These are phyloP conservation scores for Cheilosia urbana DNA, from an alignment of 2,888 invertebrate species.

Conservation along the genomic window DNA sequence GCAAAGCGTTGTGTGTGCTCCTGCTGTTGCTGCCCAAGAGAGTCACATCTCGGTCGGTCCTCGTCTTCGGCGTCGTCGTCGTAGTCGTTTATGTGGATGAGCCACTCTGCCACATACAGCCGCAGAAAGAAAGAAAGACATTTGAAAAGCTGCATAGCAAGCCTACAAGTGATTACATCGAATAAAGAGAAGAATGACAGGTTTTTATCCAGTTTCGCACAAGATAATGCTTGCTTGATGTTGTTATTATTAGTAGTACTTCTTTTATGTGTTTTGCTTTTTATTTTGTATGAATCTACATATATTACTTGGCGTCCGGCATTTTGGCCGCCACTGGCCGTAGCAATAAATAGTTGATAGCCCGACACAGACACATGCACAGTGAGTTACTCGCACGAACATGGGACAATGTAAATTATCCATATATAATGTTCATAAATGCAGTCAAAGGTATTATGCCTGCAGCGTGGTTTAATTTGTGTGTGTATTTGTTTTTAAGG, in stretches of 20 bases:
- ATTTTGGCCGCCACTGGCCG: slow-evolving; percentile 50
- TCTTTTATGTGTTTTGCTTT: slow-evolving; percentile 28
- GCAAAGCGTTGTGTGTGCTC: slow-evolving; percentile 17
- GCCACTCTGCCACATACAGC: slow-evolving; percentile 15
- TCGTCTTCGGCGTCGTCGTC: slow-evolving; percentile 1
- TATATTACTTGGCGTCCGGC: slow-evolving; percentile 51
- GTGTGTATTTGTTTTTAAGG: too few relatives aligned
- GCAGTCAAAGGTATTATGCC: neutral
- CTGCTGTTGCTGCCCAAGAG: neutral
- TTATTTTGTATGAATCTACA: slow-evolving; percentile 53
- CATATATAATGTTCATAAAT: neutral
- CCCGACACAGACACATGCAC: neutral
- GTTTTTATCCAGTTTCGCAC: slow-evolving; percentile 73
- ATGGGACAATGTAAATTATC: slow-evolving; percentile 9
- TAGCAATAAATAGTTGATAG: slow-evolving; percentile 30
- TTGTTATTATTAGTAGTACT: slow-evolving; percentile 68
- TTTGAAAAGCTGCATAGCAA: slow-evolving; percentile 70
- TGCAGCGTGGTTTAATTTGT: neutral
- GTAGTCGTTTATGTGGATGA: slow-evolving; percentile 13
- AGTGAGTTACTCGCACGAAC: neutral
- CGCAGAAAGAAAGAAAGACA: slow-evolving; percentile 51
- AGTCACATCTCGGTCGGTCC: slow-evolving; percentile 11
- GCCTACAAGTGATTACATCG: slow-evolving; percentile 74
- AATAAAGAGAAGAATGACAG: slow-evolving; percentile 74
- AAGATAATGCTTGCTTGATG: slow-evolving; percentile 69